Evolutionary conservation across 2,113 vertebrate species (phyloP).

Genomic region (Sterrhoptilus dennistouni): DNA sequence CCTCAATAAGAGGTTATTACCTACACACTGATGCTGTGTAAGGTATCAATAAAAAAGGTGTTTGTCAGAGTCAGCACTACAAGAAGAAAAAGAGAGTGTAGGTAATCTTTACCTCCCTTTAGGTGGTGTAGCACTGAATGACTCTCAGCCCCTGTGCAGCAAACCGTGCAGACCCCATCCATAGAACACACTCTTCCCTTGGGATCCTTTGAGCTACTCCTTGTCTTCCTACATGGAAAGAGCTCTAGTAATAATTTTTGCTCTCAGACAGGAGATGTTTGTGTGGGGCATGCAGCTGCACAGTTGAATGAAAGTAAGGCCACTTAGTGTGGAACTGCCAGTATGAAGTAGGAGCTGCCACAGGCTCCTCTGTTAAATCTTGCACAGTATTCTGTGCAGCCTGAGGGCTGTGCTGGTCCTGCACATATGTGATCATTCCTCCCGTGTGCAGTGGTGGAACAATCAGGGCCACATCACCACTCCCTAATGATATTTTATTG

Average conservation of each 20-base stretch:
- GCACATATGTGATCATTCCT: rapidly evolving
- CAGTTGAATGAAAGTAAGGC: neutral
- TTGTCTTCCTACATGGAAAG: neutral
- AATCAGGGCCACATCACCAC: neutral
- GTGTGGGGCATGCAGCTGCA: neutral
- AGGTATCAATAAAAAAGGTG: neutral
- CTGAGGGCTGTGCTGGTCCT: neutral
- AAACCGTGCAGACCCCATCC: rapidly evolving
- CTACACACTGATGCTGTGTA: neutral
- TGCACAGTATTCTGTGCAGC: neutral
- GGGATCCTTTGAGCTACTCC: neutral
- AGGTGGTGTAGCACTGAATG: neutral
- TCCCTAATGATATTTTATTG: neutral
- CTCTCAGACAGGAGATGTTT: neutral
- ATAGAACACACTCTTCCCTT: neutral
- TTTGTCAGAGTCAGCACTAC: neutral
- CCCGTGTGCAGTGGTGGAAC: neutral
- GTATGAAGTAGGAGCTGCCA: rapidly evolving
- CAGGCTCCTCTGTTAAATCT: neutral
- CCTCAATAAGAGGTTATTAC: neutral
- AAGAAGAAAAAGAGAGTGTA: neutral
- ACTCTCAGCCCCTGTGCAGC: rapidly evolving
- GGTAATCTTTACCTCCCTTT: neutral
- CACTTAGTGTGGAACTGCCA: neutral
- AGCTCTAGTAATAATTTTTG: neutral